Evolutionary conservation across 2,797 vertebrate genomes (phyloP).

Genomic region (Onychomys arenicola): DNA sequence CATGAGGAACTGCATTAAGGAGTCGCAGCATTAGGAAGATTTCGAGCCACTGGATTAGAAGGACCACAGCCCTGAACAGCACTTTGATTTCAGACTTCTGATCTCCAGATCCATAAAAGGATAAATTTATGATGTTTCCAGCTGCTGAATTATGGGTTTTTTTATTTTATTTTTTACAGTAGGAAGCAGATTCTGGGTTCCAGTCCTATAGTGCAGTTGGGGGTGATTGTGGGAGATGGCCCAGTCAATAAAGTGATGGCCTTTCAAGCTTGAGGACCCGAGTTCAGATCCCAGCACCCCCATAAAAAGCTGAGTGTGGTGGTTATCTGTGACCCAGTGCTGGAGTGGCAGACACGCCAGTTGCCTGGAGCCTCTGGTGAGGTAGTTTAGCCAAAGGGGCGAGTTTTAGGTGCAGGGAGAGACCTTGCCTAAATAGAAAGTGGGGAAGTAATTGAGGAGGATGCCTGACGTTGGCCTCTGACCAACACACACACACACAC

Average conservation of each 20-base stretch:
- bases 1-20: neutral
- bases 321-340: neutral
- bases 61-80: neutral
- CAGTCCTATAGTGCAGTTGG: neutral
- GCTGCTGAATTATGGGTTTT: neutral
- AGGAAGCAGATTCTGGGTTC: neutral
- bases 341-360: too few relatives aligned
- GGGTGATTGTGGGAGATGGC: neutral
- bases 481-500: neutral
- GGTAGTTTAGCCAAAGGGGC: neutral
- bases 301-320: neutral
- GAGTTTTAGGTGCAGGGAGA: neutral
- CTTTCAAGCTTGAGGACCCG: neutral
- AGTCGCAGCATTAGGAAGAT: neutral
- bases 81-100: neutral
- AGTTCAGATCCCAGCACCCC: neutral
- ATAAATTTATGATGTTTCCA: neutral
- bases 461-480: neutral
- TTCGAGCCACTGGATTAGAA: neutral
- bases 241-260: neutral
- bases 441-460: neutral
- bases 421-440: neutral
- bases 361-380: too few relatives aligned
- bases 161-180: neutral
- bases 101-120: neutral